Base-by-base conservation (phyloP, 2,797 vertebrate genomes). In the Hypotaenidia okinawae region DNA sequence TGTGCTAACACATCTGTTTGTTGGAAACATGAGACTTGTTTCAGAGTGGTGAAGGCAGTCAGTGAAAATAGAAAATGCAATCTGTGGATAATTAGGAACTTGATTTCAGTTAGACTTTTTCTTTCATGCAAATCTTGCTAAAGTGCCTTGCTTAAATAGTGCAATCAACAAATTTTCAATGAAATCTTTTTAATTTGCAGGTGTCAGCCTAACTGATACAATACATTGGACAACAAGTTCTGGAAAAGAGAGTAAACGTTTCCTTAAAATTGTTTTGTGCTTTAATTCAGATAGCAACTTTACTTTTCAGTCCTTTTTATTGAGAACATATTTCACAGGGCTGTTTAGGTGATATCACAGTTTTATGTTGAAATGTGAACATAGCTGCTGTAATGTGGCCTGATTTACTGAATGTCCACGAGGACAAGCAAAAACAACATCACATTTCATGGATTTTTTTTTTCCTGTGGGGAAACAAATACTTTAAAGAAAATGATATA, bases 371-470 rank as follows among this genome's bases (percentile, higher is more conserved):
- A 92, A 91, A 80, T 61, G 75, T 67, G 90, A 75, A 80, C 89
- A 77, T 7, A 74, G 89, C 41, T 87, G 72, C 57, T 54, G 61
- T 85, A 87, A 30, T 47, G 68, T 62, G 68, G 45, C 30, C 58
- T 95, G 96, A 97, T 96, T 96, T 97, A 97, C 84, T 87, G 86
- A 80, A n/a, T 37, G 90, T 87, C 81, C 68, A 58, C 1, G 35
- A 94, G 54, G 78, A 94, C 89, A 91, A 95, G 87, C 41, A 77
- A 80, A 87, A 96, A 67, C 69, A 96, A 81, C 89, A 94, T 58
- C 75, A 91, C 90, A 85, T 93, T 90, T 96, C 67, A 96, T 78
- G 41, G 68, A 21, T 43, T 63, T 68, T 59, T 72, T 73, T 90
- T 90, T 73, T 69, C 55, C 91, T 79, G 28, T 64, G 78, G 57